Evolutionary conservation across 2,888 invertebrate species (phyloP), one percentile per base, ranked within the genome.

Genomic region (Cosmia trapezina): DNA sequence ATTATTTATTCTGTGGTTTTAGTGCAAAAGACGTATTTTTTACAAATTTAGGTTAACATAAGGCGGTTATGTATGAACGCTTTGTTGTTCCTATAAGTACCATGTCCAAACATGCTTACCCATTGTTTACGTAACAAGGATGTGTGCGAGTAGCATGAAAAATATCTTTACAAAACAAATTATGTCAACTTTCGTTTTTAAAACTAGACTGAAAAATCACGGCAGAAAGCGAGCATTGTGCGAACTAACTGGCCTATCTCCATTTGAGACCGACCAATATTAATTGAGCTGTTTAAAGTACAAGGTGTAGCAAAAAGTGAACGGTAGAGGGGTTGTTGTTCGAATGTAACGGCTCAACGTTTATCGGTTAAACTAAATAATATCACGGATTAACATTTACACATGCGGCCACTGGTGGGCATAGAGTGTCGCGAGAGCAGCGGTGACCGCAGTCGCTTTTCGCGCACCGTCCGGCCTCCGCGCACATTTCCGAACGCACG

Each of bases 381-480:
- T 91, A 93, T 91, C 91, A 90, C 89, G 92, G 93, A 91, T 93
- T 93, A 93, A 91, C 93, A 94, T 94, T 93, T 90, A 91, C 93
- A 93, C 92, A 93, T 91, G 90, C 91, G 91, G 90, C 87, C 85
- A 88, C 90, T 89, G 91, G 94, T 93, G 94, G 93, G 92, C 93
- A 92, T 92, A 91, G 91, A 92, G 88, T 89, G 91, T 89, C 89
- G 88, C 87, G 88, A 89, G 89, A 89, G 91, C 86, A 88, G 83
- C 78, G 89, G 87, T 92, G 93, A 91, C 94, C 93, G 93, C 95
- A 95, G 95, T 95, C 94, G 94, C 93, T 89, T 88, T 88, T 91
- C 92, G 94, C 94, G 91, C 95, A 92, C 93, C 94, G 93, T 88
- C 90, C 93, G 93, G 90, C 93, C 91, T 90, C 92, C 91, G 94